Conservation (phyloP, 2,888 invertebrate genomes). For the Drosophila mimica region DNA sequence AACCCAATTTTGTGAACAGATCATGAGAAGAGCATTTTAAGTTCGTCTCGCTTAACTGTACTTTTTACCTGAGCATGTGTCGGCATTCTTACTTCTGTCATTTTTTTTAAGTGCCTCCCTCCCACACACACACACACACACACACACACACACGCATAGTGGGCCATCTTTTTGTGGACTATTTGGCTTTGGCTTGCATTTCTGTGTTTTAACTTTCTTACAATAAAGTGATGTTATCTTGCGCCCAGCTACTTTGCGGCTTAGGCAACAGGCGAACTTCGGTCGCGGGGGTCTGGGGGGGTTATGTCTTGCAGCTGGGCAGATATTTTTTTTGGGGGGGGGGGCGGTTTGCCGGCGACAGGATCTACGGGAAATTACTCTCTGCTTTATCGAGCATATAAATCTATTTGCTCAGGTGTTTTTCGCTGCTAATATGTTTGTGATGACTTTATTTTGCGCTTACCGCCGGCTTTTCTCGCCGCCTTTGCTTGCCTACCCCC, state of each 20-base stretch:
- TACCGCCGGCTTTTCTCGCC: slow-evolving; percentile 72
- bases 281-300: slow-evolving; percentile 7
- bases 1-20: background rate
- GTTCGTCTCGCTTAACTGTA: background rate
- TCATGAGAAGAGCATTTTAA: slow-evolving; percentile 18
- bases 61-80: slow-evolving; percentile 28
- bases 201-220: slow-evolving; percentile 81
- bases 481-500: slow-evolving; percentile 19
- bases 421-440: slow-evolving; percentile 81
- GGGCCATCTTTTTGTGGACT: slow-evolving; percentile 39
- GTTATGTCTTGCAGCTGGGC: slow-evolving; percentile 2
- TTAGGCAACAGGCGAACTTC: slow-evolving; percentile 77
- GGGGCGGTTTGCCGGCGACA: slow-evolving; percentile 63
- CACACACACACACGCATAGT: slow-evolving; percentile 18
- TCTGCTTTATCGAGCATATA: slow-evolving; percentile 78
- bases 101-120: slow-evolving; percentile 47
- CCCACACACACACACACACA: slow-evolving; percentile 19
- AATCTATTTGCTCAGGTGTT: slow-evolving; percentile 84
- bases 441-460: slow-evolving; percentile 83
- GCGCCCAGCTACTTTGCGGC: slow-evolving; percentile 77
- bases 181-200: slow-evolving; percentile 71
- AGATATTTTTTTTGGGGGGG: background rate
- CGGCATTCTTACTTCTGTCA: slow-evolving; percentile 30
- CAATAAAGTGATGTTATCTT: slow-evolving; percentile 82
- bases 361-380: slow-evolving; percentile 79